These are phyloP conservation scores for Mus spicilegus DNA, from an alignment of 2,113 vertebrate genomes.

Conservation along the genomic window DNA sequence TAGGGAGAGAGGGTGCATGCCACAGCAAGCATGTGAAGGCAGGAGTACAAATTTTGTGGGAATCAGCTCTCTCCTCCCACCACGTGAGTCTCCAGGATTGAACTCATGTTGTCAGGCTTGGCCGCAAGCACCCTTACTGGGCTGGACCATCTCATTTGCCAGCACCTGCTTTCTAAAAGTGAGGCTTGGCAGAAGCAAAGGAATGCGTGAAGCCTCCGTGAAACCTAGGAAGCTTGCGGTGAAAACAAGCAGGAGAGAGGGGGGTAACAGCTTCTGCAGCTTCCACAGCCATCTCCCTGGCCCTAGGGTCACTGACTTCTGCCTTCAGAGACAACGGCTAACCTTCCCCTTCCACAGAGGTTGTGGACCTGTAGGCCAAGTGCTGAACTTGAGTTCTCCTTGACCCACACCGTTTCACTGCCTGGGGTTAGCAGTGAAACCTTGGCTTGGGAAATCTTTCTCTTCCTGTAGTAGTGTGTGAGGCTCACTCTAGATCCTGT, in stretches of 20 bases:
- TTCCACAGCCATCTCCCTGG: not conserved
- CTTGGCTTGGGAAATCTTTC: not conserved
- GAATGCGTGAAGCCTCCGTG: not conserved
- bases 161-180: constrained; percentile 17
- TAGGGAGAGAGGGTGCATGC: not conserved
- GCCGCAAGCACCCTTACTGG: not conserved
- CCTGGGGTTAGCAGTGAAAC: not conserved
- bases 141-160: not conserved
- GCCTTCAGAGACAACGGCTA: not conserved
- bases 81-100: not conserved
- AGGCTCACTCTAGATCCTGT: not conserved
- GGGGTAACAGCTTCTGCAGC: not conserved
- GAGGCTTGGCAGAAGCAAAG: not conserved
- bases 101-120: not conserved
- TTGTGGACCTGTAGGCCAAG: not conserved
- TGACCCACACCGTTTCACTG: not conserved
- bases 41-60: not conserved
- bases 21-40: no score
- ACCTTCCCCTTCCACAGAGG: not conserved
- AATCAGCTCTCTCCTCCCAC: not conserved
- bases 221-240: not conserved
- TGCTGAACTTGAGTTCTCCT: not conserved
- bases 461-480: not conserved
- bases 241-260: not conserved
- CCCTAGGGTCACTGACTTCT: not conserved